Evolutionary conservation across 2,113 vertebrate genomes (phyloP), one percentile per base, ranked within the genome.

Genomic region (Myotis davidii): DNA sequence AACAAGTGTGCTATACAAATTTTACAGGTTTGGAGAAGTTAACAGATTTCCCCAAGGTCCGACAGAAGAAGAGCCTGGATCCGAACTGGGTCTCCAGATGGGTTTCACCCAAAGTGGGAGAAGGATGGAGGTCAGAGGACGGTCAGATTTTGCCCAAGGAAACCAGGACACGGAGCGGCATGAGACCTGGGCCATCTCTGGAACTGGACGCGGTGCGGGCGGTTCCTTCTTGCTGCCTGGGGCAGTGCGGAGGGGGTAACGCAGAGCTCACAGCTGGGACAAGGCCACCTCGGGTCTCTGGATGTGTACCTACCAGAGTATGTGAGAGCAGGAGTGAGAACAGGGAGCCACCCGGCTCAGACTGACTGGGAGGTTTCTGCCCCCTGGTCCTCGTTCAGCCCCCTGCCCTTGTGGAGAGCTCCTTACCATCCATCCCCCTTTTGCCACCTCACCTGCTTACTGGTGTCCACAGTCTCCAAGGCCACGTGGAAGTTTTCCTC

Each of bases 391-490:
- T 29, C 32, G 23, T 23, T 23, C 54, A 17, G 29, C 16, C 32
- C 16, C 34, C 27, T 14, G 61, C 32, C 81, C 34, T 37, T 37
- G 11, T 34, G 9, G 52, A 42, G 61, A n/a, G 37, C 14, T 25
- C 37, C 34, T 34, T 17, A 56, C 76, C 6, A 50, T 29, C 74
- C 17, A 29, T 6, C 29, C 21, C 52, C 17, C 27, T 17, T 20
- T 21, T 3, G 2, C 0, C 13, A 6, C 25, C 86, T 95, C 74
- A 94, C 96, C 88, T 1, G 48, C 7, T 16, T 0, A 34, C 13
- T 79, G 81, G 64, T 52, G 83, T 97, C 78, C 65, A 94, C 65
- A 0, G 34, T 90, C 25, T 94, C 85, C 94, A 96, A 87, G 32
- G 23, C n/a, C 70, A 92, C 92, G 0, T 25, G 14, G 65, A 93